phyloP scores from a whole-genome alignment of 1,140 invertebrate genomes.

The Ceratosolen solmsi region DNA sequence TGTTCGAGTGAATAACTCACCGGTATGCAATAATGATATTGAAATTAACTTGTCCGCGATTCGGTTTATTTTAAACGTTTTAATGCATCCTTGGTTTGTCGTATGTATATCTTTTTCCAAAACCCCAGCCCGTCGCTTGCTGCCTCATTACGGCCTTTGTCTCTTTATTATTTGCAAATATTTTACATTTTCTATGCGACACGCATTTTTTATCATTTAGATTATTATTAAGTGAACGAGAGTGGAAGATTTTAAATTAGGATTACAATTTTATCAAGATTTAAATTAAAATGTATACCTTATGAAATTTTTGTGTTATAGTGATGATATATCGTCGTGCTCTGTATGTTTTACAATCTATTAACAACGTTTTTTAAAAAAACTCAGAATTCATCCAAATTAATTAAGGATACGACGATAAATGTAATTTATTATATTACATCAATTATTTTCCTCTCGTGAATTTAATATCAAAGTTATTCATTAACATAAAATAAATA shows the following conservation, averaged over 20 bases:
- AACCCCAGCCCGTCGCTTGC: neutral
- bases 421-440: too few relatives aligned
- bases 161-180: too few relatives aligned
- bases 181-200: neutral
- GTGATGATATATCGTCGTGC: neutral
- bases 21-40: conserved; percentile 66
- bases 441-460: too few relatives aligned
- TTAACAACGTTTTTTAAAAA: too few relatives aligned
- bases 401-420: too few relatives aligned
- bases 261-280: neutral
- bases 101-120: neutral
- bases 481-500: too few relatives aligned
- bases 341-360: too few relatives aligned
- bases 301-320: neutral
- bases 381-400: too few relatives aligned
- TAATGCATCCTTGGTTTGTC: conserved; percentile 4
- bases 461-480: too few relatives aligned
- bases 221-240: too few relatives aligned
- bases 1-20: conserved; percentile 67
- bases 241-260: neutral
- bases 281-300: neutral
- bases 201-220: neutral
- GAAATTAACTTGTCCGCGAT: conserved; percentile 67
- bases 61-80: conserved; percentile 49
- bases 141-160: neutral